Evolutionary conservation across 2,797 vertebrate genomes (phyloP).

Genomic region (Sebastolobus altivelis): DNA sequence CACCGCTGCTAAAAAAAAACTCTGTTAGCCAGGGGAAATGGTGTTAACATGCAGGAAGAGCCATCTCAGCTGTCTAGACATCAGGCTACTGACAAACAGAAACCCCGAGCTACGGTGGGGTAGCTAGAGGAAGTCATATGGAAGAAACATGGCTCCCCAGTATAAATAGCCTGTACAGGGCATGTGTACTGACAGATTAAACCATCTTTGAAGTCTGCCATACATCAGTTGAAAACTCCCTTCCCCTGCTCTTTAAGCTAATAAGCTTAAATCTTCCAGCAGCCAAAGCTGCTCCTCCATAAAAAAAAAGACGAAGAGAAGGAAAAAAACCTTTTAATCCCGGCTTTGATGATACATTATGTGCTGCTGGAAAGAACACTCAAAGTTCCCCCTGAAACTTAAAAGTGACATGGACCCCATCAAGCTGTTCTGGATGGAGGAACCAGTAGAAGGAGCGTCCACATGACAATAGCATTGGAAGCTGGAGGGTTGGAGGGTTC

Average conservation of each 20-base stretch:
- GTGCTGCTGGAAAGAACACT: conserved; percentile 77
- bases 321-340: conserved; percentile 80
- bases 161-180: conserved; percentile 80
- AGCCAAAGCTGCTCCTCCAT: conserved; percentile 80
- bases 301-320: conserved; percentile 39
- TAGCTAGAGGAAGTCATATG: conserved; percentile 70
- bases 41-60: conserved; percentile 56
- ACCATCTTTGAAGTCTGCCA: conserved; percentile 87
- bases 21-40: conserved; percentile 39
- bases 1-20: not conserved
- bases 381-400: conserved; percentile 79
- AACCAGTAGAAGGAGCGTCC: conserved; percentile 41
- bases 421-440: conserved; percentile 59
- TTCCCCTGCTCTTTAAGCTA: conserved; percentile 86
- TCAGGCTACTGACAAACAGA: conserved; percentile 49
- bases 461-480: conserved; percentile 47
- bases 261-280: conserved; percentile 88
- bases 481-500: conserved; percentile 31
- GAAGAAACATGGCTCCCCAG: conserved; percentile 67
- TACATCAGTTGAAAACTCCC: conserved; percentile 85
- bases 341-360: conserved; percentile 87
- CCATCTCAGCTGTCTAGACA: conserved; percentile 65
- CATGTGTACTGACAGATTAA: conserved; percentile 87
- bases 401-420: conserved; percentile 67
- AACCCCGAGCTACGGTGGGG: conserved; percentile 38